phyloP scores from a whole-genome alignment of 2,113 vertebrate species.

The Gasterosteus aculeatus region DNA sequence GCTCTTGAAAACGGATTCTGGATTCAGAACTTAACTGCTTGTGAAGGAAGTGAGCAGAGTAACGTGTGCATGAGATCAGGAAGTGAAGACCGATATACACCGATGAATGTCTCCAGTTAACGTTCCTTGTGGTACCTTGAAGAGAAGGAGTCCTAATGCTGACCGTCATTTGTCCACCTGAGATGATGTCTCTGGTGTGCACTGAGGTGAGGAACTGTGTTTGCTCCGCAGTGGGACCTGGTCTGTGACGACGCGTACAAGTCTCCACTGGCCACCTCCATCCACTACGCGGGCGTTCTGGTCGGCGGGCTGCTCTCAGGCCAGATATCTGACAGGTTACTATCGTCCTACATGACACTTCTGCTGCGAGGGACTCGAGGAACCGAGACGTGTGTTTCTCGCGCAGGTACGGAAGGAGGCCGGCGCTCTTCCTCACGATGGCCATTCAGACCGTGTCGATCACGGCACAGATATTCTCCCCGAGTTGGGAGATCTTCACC shows the following conservation, averaged over 20 bases:
- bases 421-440: constrained; percentile 88
- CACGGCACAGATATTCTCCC: constrained; percentile 88
- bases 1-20: no score
- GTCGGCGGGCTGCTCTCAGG: constrained; percentile 87
- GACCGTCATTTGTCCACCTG: background rate
- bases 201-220: background rate
- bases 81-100: no score
- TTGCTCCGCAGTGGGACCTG: constrained; percentile 86
- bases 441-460: constrained; percentile 85
- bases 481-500: constrained; percentile 87
- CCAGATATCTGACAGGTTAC: constrained; percentile 90
- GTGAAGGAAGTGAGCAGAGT: no score
- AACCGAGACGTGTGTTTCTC: constrained; percentile 15
- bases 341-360: background rate
- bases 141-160: no score
- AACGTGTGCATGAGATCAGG: no score
- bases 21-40: no score
- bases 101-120: no score
- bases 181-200: background rate
- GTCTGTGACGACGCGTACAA: constrained; percentile 90
- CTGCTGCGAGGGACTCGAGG: background rate
- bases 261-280: constrained; percentile 83
- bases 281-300: constrained; percentile 88
- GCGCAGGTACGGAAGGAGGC: constrained; percentile 88
- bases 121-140: no score